Evolutionary conservation across 2,797 vertebrate species (phyloP).

Genomic region (Lagothrix lagotricha): DNA sequence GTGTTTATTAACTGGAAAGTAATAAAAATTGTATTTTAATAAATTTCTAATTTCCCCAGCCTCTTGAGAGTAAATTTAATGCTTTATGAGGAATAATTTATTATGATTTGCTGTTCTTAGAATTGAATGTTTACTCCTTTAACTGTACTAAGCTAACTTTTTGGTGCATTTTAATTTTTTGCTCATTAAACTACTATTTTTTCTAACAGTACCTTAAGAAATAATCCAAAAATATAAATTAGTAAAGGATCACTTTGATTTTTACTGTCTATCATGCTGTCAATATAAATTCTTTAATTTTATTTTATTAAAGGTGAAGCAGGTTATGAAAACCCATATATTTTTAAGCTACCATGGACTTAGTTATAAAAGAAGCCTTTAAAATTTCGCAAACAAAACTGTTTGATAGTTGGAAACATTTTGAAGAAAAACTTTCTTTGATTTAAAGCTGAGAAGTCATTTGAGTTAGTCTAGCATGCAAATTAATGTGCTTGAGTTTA

Average conservation of each 20-base stretch:
- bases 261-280: slow-evolving; percentile 71
- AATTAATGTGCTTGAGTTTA: slow-evolving; percentile 57
- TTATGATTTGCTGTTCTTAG: not conserved
- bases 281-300: slow-evolving; percentile 77
- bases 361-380: slow-evolving; percentile 74
- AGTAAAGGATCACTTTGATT: slow-evolving; percentile 74
- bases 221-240: slow-evolving; percentile 56
- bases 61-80: slow-evolving; percentile 18
- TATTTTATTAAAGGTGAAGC: slow-evolving; percentile 77
- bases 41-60: slow-evolving; percentile 33
- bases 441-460: slow-evolving; percentile 71
- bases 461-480: slow-evolving; percentile 52
- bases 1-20: slow-evolving; percentile 51
- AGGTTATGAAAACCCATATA: slow-evolving; percentile 69
- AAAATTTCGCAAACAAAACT: slow-evolving; percentile 67
- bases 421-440: slow-evolving; percentile 54
- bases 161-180: slow-evolving; percentile 14
- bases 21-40: slow-evolving; percentile 48
- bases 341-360: slow-evolving; percentile 73
- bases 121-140: slow-evolving; percentile 4
- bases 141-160: not conserved
- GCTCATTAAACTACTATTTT: slow-evolving; percentile 76
- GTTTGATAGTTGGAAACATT: slow-evolving; percentile 69
- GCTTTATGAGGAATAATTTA: slow-evolving; percentile 1
- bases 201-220: slow-evolving; percentile 65